Conservation (phyloP, 2,888 invertebrate species). For the Stenurella melanura region DNA sequence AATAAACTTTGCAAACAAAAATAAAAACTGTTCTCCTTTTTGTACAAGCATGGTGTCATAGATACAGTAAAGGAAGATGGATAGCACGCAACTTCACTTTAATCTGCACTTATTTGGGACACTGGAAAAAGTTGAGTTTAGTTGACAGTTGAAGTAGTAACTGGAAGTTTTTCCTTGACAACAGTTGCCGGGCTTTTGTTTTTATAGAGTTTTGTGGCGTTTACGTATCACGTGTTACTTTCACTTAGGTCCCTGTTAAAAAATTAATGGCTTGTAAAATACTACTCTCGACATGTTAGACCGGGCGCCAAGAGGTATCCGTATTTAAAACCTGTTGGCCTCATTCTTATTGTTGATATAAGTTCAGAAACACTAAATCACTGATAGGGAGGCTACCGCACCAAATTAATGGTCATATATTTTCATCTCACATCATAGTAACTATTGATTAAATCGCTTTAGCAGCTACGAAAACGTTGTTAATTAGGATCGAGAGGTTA, state of each 20-base stretch:
- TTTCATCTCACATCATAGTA: too few relatives aligned
- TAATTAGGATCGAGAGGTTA: too few relatives aligned
- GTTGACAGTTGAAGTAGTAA: constrained; percentile 54
- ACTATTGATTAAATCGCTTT: too few relatives aligned
- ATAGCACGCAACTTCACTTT: constrained; percentile 57
- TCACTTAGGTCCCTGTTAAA: constrained; percentile 9
- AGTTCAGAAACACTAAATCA: too few relatives aligned
- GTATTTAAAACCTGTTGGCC: too few relatives aligned
- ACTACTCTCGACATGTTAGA: constrained; percentile 2
- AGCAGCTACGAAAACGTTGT: too few relatives aligned
- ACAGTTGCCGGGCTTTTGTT: constrained; percentile 51
- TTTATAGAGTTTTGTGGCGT: constrained; percentile 41
- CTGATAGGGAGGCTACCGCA: too few relatives aligned
- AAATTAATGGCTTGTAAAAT: constrained; percentile 10
- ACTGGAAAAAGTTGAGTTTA: constrained; percentile 51
- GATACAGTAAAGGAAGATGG: constrained; percentile 53
- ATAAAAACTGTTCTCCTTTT: constrained; percentile 39
- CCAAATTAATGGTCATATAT: too few relatives aligned
- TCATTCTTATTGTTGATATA: too few relatives aligned
- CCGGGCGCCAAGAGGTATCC: too few relatives aligned
- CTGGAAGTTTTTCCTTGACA: constrained; percentile 58
- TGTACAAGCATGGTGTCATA: constrained; percentile 50
- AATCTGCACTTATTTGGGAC: constrained; percentile 57
- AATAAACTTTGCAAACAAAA: background rate
- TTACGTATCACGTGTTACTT: constrained; percentile 7